Evolutionary conservation across 2,888 invertebrate species (phyloP).

Genomic region (Pherbina coryleti): DNA sequence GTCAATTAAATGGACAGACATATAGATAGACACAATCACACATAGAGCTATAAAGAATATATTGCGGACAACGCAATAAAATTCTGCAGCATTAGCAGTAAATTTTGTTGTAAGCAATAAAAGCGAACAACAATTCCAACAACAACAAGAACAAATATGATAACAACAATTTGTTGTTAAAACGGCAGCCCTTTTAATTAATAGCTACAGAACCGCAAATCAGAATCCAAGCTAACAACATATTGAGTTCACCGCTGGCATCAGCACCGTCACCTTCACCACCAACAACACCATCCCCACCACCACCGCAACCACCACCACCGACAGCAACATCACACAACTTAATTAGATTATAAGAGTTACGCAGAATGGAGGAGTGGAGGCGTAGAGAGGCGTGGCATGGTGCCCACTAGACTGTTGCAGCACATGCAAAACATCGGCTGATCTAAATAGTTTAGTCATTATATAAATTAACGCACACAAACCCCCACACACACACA

Average conservation of each 20-base stretch:
- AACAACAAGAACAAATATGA: not conserved
- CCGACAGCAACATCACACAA: not conserved
- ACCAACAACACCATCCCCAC: too few species aligned
- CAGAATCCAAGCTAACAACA: not conserved
- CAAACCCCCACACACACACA: not conserved
- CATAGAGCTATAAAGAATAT: not conserved
- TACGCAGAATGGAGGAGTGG: not conserved
- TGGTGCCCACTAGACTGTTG: too few species aligned
- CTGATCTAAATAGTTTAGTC: too few species aligned
- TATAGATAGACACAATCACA: not conserved
- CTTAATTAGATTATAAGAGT: not conserved
- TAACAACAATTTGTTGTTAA: not conserved
- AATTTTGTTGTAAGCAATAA: not conserved
- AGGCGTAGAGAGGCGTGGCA: not conserved
- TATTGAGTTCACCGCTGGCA: too few species aligned
- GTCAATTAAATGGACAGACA: conserved; percentile 2
- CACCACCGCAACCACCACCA: too few species aligned
- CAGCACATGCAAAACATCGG: too few species aligned
- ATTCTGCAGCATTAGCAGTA: not conserved
- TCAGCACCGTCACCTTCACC: too few species aligned
- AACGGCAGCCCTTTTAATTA: conserved; percentile 5
- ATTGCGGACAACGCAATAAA: not conserved
- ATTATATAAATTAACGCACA: not conserved
- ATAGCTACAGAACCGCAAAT: not conserved
- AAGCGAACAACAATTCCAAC: not conserved